These are phyloP conservation scores for Hetaerina americana DNA, from an alignment of 1,140 invertebrate species.

Conservation along the genomic window DNA sequence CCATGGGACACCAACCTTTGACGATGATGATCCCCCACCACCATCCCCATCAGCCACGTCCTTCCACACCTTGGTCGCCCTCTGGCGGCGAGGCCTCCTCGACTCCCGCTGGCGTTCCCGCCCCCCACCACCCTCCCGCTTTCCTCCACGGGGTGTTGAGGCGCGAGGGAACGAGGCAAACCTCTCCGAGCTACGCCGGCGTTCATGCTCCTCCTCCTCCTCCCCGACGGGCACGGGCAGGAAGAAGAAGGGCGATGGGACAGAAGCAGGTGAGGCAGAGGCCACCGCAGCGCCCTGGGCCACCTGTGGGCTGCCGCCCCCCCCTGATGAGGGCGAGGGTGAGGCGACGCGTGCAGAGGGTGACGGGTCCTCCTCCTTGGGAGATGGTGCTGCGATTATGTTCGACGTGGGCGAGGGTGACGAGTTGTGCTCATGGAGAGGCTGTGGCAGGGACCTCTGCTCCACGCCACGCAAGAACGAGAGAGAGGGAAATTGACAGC, in stretches of 20 bases:
- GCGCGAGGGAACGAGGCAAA: constrained; percentile 35
- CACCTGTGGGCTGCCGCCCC: not conserved
- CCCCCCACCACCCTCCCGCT: constrained; percentile 11
- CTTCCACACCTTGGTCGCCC: constrained; percentile 24
- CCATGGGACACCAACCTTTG: not conserved
- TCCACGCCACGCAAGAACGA: not conserved
- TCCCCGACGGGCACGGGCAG: constrained; percentile 27
- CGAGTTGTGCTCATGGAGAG: constrained; percentile 1
- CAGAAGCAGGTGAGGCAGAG: not conserved
- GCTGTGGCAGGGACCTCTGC: not conserved
- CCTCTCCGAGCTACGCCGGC: constrained; percentile 38
- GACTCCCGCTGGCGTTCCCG: constrained; percentile 22
- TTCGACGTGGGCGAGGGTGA: not conserved
- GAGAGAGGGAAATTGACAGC: not conserved
- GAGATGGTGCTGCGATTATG: not conserved
- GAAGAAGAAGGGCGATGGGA: constrained; percentile 12
- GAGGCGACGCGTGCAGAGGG: constrained; percentile 8
- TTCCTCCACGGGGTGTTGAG: constrained; percentile 27
- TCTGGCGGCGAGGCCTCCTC: constrained; percentile 17
- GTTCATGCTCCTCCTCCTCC: constrained; percentile 35
- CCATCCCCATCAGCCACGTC: constrained; percentile 21
- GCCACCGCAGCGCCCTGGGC: not conserved
- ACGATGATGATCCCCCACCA: constrained; percentile 17
- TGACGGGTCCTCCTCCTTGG: constrained; percentile 14
- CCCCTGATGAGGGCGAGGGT: not conserved